These are phyloP conservation scores for Thunnus albacares DNA, from an alignment of 2,797 vertebrate genomes.

Conservation along the genomic window DNA sequence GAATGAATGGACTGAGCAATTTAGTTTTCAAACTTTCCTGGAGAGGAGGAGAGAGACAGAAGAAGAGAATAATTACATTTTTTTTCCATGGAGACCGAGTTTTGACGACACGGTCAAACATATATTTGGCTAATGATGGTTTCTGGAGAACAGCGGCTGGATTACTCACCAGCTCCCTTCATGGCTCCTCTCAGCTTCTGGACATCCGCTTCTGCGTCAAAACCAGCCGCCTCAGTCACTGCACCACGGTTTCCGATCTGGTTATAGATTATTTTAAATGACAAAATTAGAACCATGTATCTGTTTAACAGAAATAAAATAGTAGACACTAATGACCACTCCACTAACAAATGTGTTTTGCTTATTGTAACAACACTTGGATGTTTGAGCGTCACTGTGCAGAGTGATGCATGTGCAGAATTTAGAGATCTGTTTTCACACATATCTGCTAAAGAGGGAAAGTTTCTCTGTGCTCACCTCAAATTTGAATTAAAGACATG, in stretches of 20 bases:
- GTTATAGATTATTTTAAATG: background rate
- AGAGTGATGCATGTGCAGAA: background rate
- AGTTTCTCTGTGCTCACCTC: background rate
- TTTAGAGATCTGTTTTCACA: background rate
- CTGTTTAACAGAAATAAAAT: background rate
- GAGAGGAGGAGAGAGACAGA: conserved; percentile 18
- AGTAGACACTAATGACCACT: background rate
- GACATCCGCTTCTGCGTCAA: conserved; percentile 88
- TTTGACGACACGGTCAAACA: conserved; percentile 7
- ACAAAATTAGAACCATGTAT: conserved; percentile 3
- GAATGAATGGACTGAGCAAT: conserved; percentile 12
- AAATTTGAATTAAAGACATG: background rate
- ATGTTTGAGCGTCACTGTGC: background rate
- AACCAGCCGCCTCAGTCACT: conserved; percentile 89
- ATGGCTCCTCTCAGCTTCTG: conserved; percentile 91
- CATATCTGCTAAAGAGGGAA: no score
- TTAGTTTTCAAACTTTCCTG: conserved; percentile 58
- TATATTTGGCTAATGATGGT: conserved; percentile 27
- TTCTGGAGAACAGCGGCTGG: conserved; percentile 4
- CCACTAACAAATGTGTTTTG: background rate
- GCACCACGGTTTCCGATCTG: conserved; percentile 88
- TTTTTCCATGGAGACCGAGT: background rate
- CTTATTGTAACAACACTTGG: background rate
- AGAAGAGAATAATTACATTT: conserved; percentile 21
- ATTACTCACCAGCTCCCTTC: conserved; percentile 94